Evolutionary conservation across 2,797 vertebrate genomes (phyloP).

Genomic region (Acanthurus leucopareius): DNA sequence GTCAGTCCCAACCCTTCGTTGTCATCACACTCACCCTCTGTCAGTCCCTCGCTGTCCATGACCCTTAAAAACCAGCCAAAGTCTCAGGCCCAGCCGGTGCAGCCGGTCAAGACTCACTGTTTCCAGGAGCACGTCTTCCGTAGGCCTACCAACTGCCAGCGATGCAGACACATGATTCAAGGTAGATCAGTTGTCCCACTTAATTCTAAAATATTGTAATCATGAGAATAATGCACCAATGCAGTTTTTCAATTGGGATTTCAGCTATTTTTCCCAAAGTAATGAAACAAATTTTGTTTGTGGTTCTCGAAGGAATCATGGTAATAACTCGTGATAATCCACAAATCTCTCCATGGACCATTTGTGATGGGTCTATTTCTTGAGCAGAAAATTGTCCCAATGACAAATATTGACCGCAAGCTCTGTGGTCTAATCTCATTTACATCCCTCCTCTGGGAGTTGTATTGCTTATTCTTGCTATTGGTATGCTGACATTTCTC

Average conservation of each 20-base stretch:
- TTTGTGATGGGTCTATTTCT: constrained; percentile 1
- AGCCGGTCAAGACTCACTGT: constrained; percentile 87
- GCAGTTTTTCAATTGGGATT: neutral
- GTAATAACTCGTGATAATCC: neutral
- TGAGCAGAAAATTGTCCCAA: constrained; percentile 7
- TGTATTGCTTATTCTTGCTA: neutral
- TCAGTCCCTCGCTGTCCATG: constrained; percentile 81
- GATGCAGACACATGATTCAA: constrained; percentile 92
- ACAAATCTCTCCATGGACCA: neutral
- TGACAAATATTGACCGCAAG: constrained; percentile 8
- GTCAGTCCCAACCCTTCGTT: constrained; percentile 83
- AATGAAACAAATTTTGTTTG: neutral
- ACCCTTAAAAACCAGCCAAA: constrained; percentile 77
- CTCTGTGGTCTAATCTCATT: constrained; percentile 9
- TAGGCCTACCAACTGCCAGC: constrained; percentile 88
- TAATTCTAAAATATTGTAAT: neutral
- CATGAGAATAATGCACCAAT: neutral
- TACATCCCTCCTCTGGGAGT: constrained; percentile 5
- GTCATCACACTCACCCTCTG: constrained; percentile 80
- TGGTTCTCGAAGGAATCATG: constrained; percentile 3
- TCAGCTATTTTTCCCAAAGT: neutral
- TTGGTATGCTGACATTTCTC: constrained; percentile 4
- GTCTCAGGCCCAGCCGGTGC: constrained; percentile 73
- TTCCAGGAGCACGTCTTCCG: constrained; percentile 95
- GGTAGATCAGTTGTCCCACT: constrained; percentile 76